Percentiles rank a stretch among this genome's conserved stretches.
Conservation (phyloP, 1,140 invertebrate genomes). For the Lamellibrachia luymesi region DNA sequence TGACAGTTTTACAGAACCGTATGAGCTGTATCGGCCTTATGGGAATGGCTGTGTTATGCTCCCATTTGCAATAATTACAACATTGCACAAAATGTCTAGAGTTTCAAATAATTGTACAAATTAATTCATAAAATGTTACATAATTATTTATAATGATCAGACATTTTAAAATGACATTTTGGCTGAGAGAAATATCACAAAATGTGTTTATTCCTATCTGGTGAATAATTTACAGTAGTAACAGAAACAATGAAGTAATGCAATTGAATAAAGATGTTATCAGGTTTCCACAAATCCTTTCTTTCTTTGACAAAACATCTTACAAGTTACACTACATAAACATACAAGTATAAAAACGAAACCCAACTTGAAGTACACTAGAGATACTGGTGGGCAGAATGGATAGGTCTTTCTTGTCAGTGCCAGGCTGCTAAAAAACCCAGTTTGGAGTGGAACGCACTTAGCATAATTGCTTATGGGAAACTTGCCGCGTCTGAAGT, state of each 20-base stretch:
- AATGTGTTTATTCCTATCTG: neutral
- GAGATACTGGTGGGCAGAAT: neutral
- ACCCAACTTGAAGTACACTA: neutral
- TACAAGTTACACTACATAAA: neutral
- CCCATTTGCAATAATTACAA: neutral
- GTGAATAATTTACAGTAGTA: neutral
- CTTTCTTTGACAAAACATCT: neutral
- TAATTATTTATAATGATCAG: neutral
- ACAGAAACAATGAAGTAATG: neutral
- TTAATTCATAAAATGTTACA: neutral
- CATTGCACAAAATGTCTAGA: neutral
- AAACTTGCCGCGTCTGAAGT: neutral
- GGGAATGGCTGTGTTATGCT: neutral
- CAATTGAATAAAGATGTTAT: neutral
- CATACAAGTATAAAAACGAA: neutral
- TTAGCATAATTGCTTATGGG: neutral
- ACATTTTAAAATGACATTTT: neutral
- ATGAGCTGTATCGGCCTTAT: neutral
- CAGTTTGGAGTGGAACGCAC: neutral
- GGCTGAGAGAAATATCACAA: neutral
- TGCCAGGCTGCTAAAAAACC: neutral
- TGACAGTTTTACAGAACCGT: neutral
- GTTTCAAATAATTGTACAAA: neutral
- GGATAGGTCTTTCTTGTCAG: neutral
- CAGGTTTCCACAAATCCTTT: neutral